Base-by-base conservation (phyloP, 2,888 invertebrate genomes). In the Meteorus colon region DNA sequence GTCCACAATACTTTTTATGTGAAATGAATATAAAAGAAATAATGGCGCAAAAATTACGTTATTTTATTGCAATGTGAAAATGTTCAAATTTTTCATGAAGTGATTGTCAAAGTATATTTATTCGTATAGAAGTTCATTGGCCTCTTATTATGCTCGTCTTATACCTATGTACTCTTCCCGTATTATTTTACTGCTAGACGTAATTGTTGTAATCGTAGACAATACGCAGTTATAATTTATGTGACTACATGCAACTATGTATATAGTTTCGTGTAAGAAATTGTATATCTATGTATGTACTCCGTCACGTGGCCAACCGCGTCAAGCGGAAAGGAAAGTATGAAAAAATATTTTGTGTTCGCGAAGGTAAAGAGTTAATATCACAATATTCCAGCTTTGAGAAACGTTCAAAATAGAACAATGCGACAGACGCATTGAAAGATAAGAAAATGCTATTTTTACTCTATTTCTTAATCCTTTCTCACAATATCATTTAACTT, bases 101-200 rank as follows among this genome's bases (percentile, higher is more conserved):
- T 41, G 1, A 41, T 41, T 8, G 4, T n/a, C 62, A 24, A 27
- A 10, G 14, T 59, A 70, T 60, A 34, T 45, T 27, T 71, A 55
- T 55, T n/a, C 65, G 24, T 29, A 60, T 51, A 27, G 12, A 67
- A 75, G 75, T 75, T 75, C 79, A 62, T 75, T 73, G 78, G 76
- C 75, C 77, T 72, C 67, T 51, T 62, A 76, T 70, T 69, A 71
- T 66, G 68, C 31, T 55, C 59, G 24, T 41, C 41, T 37, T 72
- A 27, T 1, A 48, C 48, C 4, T 16, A 27, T 65, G 63, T 67
- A 29, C 59, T 24, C n/a, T 71, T 65, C 59, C 48, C 24, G 66
- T 77, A 73, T 78, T 78, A 75, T 75, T 80, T 81, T 78, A 80
- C 80, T 74, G 80, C 77, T 80, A 79, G 66, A 69, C 77, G 77